These are phyloP conservation scores for Bellardia pandia DNA, from an alignment of 2,888 invertebrate genomes.

Conservation along the genomic window DNA sequence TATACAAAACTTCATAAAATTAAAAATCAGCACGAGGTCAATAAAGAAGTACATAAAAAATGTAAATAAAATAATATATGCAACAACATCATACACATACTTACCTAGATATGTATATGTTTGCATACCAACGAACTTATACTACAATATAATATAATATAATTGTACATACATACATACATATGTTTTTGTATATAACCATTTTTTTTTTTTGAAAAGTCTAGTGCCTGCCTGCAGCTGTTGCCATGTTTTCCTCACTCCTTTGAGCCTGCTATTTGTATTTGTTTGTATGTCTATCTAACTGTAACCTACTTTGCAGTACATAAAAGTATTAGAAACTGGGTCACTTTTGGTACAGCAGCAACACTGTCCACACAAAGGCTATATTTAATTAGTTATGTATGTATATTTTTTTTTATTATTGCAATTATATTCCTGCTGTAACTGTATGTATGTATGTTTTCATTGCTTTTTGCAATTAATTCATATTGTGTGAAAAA, in stretches of 20 bases:
- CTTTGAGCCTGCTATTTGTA: background rate
- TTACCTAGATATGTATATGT: no score
- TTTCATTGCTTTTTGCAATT: slow-evolving; percentile 11
- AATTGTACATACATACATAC: background rate
- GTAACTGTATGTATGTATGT: no score
- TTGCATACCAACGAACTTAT: background rate
- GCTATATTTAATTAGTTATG: slow-evolving; percentile 35
- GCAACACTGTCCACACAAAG: background rate
- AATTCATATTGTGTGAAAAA: slow-evolving; percentile 9
- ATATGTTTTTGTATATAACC: background rate
- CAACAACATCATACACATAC: slow-evolving; percentile 4
- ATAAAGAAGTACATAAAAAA: slow-evolving; percentile 45
- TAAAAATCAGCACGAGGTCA: slow-evolving; percentile 72
- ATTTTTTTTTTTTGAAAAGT: background rate
- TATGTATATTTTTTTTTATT: background rate
- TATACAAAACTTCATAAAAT: slow-evolving; percentile 13
- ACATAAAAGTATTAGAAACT: slow-evolving; percentile 40
- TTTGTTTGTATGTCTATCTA: slow-evolving; percentile 24
- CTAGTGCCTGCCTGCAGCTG: background rate
- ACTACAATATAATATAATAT: background rate
- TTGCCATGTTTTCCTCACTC: background rate
- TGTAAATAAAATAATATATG: slow-evolving; percentile 38
- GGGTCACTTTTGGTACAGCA: slow-evolving; percentile 31
- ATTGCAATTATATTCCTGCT: no score
- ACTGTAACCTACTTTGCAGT: slow-evolving; percentile 42